Base-by-base conservation (phyloP, 2,888 invertebrate genomes). In the Rhaphigaster nebulosa region DNA sequence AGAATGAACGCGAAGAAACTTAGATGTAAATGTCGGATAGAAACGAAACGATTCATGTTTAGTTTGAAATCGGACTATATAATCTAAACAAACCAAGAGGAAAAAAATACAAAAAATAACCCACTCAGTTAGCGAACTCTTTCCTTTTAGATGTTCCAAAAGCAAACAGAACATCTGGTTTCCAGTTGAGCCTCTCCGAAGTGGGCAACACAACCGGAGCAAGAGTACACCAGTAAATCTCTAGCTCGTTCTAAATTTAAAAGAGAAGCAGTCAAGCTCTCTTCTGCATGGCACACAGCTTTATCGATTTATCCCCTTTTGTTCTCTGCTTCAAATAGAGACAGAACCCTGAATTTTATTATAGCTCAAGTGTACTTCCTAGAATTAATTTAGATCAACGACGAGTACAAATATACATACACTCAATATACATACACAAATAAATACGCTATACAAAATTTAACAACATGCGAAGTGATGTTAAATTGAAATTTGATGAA, bases 91-190 rank as follows among this genome's bases (percentile, higher is more conserved):
- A 18, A 18, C 70, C 13, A 18, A n/a, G 65, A 70, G 34, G 70
- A 70, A 23, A 34, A 34, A 65, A 29, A 65, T 4, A 65, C 2
- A n/a, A 65, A 65, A 65, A 65, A 70, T 34, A 70, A 70, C 5
- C 70, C 70, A 70, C 34, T 34, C 29, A 34, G 70, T 34, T 70
- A 70, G 70, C 70, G 70, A 70, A 70, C 29, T 4, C 34, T 70
- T 70, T 34, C 65, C 70, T 34, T 70, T 70, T 70, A 70, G 70
- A 70, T 34, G 70, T 70, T 70, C 70, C 34, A 70, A 70, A 70
- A 70, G 70, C 70, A 70, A 70, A 70, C 29, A 70, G n/a, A n/a
- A n/a, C 70, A 70, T 70, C 70, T 70, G 70, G 70, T 70, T 70
- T 70, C 15, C 5, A 15, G 70, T 70, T 15, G 29, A 34, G 34